phyloP scores from a whole-genome alignment of 2,113 vertebrate species.

The Neodon shergylaensis region DNA sequence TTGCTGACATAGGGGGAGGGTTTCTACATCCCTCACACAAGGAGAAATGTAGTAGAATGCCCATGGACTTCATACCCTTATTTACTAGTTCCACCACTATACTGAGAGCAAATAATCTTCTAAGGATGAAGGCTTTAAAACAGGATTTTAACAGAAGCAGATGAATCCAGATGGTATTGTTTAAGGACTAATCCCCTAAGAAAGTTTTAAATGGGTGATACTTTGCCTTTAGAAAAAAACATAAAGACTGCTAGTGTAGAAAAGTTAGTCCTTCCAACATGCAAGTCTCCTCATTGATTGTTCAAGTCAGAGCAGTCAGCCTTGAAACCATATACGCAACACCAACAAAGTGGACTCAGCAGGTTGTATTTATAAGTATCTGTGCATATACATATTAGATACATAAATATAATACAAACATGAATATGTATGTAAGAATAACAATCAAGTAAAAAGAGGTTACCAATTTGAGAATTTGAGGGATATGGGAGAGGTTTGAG shows the following conservation, averaged over 20 bases:
- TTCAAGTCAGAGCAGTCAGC: background rate
- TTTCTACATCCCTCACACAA: no score
- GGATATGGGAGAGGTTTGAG: background rate
- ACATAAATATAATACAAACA: background rate
- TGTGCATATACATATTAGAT: background rate
- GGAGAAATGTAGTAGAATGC: background rate
- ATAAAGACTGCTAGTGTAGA: background rate
- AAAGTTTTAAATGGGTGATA: background rate
- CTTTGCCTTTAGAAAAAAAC: background rate
- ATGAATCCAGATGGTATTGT: background rate
- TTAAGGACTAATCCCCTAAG: background rate
- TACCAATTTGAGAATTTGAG: background rate
- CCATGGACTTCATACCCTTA: background rate
- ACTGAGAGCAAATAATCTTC: background rate
- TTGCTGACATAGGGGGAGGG: no score
- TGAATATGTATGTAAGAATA: background rate
- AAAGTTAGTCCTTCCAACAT: background rate
- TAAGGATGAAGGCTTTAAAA: background rate
- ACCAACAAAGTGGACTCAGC: background rate
- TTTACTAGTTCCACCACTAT: background rate
- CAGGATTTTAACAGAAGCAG: background rate
- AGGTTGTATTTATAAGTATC: background rate
- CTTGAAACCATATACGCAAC: background rate
- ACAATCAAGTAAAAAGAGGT: background rate
- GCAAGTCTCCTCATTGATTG: background rate